Percentiles rank a stretch among this genome's conserved stretches.
These are phyloP conservation scores for Heliconius sara DNA, from an alignment of 2,888 invertebrate species.

Conservation along the genomic window DNA sequence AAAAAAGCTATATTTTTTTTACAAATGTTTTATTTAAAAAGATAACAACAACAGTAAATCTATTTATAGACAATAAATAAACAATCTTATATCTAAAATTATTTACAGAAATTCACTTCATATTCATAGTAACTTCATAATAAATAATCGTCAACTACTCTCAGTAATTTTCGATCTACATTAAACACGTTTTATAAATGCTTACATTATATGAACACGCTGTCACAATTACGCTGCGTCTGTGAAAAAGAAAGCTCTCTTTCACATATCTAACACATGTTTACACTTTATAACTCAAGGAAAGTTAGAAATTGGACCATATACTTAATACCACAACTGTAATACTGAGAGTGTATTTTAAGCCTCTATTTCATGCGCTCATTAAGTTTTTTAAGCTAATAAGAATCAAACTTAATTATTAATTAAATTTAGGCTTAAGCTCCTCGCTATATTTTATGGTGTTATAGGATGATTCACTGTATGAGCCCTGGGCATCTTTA, in stretches of 20 bases:
- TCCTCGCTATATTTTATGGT: constrained; percentile 81
- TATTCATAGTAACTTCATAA: constrained; percentile 50
- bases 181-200: constrained; percentile 34
- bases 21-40: constrained; percentile 45
- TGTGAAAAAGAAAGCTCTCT: constrained; percentile 67
- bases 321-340: constrained; percentile 45
- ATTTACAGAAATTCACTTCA: constrained; percentile 79
- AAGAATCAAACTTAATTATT: constrained; percentile 35
- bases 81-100: constrained; percentile 58
- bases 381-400: constrained; percentile 47
- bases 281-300: constrained; percentile 30
- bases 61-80: constrained; percentile 56
- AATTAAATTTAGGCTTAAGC: constrained; percentile 70
- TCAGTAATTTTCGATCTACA: constrained; percentile 58
- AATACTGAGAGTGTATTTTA: constrained; percentile 28
- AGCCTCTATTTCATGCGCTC: constrained; percentile 57
- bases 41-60: constrained; percentile 63
- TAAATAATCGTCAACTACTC: constrained; percentile 51
- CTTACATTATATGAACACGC: constrained; percentile 34
- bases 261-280: constrained; percentile 56
- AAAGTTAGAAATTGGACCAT: constrained; percentile 23
- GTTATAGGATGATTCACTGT: constrained; percentile 76
- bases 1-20: not conserved
- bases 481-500: constrained; percentile 71
- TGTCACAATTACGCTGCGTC: constrained; percentile 45